Evolutionary conservation across 2,888 invertebrate species (phyloP).

Genomic region (Mongoloraphidia duomilia): DNA sequence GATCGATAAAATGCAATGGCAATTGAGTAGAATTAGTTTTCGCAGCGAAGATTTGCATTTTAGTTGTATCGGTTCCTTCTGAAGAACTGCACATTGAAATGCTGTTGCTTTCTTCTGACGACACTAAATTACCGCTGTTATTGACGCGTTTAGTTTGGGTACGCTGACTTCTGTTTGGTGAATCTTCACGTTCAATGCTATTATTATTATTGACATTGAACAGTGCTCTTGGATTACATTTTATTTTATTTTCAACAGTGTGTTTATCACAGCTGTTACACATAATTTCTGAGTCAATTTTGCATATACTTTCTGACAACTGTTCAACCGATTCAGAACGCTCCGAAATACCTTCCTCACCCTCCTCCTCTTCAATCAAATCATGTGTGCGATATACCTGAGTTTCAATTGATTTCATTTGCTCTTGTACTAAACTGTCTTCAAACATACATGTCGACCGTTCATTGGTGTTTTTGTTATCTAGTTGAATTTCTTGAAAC

Average conservation of each 20-base stretch:
- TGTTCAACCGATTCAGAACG: slow-evolving; percentile 33
- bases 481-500: slow-evolving; percentile 14
- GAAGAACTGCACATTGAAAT: slow-evolving; percentile 40
- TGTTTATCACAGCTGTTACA: background rate
- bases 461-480: slow-evolving; percentile 1
- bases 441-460: slow-evolving; percentile 19
- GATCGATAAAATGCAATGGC: slow-evolving; percentile 44
- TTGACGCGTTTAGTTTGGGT: slow-evolving; percentile 19
- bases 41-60: slow-evolving; percentile 26
- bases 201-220: slow-evolving; percentile 36
- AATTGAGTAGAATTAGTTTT: slow-evolving; percentile 29
- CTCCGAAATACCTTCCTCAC: slow-evolving; percentile 36
- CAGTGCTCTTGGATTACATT: slow-evolving; percentile 6
- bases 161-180: slow-evolving; percentile 12
- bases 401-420: slow-evolving; percentile 25
- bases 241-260: background rate
- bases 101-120: slow-evolving; percentile 37
- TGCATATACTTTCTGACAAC: slow-evolving; percentile 30
- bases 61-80: slow-evolving; percentile 37
- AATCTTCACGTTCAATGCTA: slow-evolving; percentile 27
- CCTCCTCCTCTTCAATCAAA: slow-evolving; percentile 41
- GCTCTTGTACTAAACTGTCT: slow-evolving; percentile 34
- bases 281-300: slow-evolving; percentile 22
- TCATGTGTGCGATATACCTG: slow-evolving; percentile 26
- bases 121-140: slow-evolving; percentile 31